Conservation (phyloP, 2,113 vertebrate genomes). For the Heteronetta atricapilla region DNA sequence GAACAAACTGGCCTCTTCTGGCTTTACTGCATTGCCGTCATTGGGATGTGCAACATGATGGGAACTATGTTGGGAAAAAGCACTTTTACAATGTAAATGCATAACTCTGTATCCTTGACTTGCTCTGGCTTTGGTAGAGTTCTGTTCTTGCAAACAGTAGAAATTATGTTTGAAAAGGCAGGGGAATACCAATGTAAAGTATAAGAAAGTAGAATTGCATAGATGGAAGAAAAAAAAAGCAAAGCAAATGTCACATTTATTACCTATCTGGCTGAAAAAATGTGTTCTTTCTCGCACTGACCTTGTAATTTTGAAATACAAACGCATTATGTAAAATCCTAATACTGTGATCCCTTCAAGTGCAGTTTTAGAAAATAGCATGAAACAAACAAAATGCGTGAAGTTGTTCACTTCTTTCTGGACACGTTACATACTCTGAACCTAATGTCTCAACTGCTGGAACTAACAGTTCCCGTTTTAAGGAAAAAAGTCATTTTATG, state of each 20-base stretch:
- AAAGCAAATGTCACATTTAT: background rate
- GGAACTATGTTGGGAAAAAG: background rate
- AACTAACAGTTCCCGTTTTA: slow-evolving; percentile 44
- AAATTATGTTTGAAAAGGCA: background rate
- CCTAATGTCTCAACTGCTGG: background rate
- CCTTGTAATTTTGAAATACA: background rate
- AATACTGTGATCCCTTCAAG: background rate
- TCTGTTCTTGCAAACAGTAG: background rate
- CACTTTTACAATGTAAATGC: background rate
- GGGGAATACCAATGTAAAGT: background rate
- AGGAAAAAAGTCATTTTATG: background rate
- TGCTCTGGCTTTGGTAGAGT: background rate
- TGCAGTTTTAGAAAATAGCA: background rate
- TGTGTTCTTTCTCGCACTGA: background rate
- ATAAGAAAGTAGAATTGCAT: background rate
- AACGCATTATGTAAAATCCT: background rate
- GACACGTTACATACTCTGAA: slow-evolving; percentile 7
- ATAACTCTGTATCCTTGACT: background rate
- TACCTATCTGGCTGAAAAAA: background rate
- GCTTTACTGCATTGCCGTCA: background rate
- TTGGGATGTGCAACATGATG: background rate
- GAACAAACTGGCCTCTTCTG: background rate
- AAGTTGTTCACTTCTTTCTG: background rate
- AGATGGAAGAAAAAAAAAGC: background rate
- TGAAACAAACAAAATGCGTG: background rate